A percentile compares a stretch with the other conserved stretches of the same genome.
These are phyloP conservation scores for Neodiprion virginianus DNA, from an alignment of 1,140 invertebrate genomes.

Conservation along the genomic window DNA sequence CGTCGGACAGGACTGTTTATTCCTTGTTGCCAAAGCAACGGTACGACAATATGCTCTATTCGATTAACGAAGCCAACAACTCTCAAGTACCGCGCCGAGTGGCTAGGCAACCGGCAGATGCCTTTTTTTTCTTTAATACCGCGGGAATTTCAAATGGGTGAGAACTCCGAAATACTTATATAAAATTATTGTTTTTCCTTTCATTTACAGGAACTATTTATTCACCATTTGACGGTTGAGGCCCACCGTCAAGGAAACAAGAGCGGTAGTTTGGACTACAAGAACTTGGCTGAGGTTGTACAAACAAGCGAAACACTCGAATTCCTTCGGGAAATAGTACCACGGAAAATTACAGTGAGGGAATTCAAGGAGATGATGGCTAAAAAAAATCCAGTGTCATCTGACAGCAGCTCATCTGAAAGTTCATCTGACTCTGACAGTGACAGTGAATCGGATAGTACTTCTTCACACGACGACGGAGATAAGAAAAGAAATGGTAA, in stretches of 20 bases:
- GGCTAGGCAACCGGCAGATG: neutral
- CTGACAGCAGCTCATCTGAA: slow-evolving; percentile 41
- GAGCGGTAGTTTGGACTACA: slow-evolving; percentile 67
- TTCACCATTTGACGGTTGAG: slow-evolving; percentile 69
- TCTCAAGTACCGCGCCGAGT: neutral
- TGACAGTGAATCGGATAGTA: slow-evolving; percentile 54
- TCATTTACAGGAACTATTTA: slow-evolving; percentile 68
- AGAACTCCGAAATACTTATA: neutral
- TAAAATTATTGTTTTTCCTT: slow-evolving; percentile 41
- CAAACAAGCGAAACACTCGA: slow-evolving; percentile 71
- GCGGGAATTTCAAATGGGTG: slow-evolving; percentile 18
- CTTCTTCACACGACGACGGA: slow-evolving; percentile 50
- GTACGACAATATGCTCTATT: slow-evolving; percentile 57
- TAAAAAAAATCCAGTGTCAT: slow-evolving; percentile 56
- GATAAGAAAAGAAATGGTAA: slow-evolving; percentile 40
- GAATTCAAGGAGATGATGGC: slow-evolving; percentile 73
- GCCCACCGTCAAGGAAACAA: slow-evolving; percentile 61
- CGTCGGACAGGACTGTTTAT: slow-evolving; percentile 77
- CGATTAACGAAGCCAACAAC: neutral
- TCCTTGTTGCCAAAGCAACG: slow-evolving; percentile 76
- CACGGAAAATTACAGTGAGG: slow-evolving; percentile 72
- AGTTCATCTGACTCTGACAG: slow-evolving; percentile 57
- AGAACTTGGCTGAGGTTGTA: slow-evolving; percentile 73
- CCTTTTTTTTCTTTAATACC: slow-evolving; percentile 9
- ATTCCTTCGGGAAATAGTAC: slow-evolving; percentile 75